Evolutionary conservation across 2,113 vertebrate species (phyloP), one percentile per base, ranked within the genome.

Genomic region (Phaetusa simplex): DNA sequence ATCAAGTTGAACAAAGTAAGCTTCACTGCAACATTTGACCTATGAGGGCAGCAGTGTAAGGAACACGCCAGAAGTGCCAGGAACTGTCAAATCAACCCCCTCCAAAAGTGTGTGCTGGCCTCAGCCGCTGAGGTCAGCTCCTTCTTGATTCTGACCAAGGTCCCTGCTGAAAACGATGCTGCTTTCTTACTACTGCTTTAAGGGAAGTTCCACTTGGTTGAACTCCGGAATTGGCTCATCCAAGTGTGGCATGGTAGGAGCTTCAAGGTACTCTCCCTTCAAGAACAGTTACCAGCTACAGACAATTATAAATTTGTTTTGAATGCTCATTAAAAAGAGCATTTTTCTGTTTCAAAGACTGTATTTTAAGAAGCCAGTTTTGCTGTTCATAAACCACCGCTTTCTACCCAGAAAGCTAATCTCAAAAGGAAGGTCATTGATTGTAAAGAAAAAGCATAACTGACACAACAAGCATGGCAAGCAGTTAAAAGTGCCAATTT

Each of bases 1-100:
- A 81, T 95, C 88, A 97, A 87, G 62, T 72, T 12, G 58, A 95
- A 91, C 36, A 85, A 91, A 94, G 67, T 26, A 77, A 94, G 53
- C 74, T 95, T 66, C 59, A 32, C 26, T 29, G 53, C 66, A 82
- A 29, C 77, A 91, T 91, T 59, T 86, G 89, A 97, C 84, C 91
- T 47, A 38, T 70, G 66, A 94, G 79, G 88, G 50, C 76, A 88
- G 52, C 79, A 81, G 76, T 43, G 76, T 92, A 94, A 90, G 59
- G 34, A 92, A 86, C 42, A 88, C 1, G 1, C 42, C 62, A 86
- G 67, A 93, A 93, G 78, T 73, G 91, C 59, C 94, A 95, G 58
- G 17, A 95, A 70, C 45, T 89, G 73, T 93, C 66, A 93, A 65
- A 93, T 88, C 88, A 95, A 61, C 18, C 8, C 16, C 26, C 6